Base-by-base conservation (phyloP, 1,140 invertebrate genomes). In the Drosophila bocki region DNA sequence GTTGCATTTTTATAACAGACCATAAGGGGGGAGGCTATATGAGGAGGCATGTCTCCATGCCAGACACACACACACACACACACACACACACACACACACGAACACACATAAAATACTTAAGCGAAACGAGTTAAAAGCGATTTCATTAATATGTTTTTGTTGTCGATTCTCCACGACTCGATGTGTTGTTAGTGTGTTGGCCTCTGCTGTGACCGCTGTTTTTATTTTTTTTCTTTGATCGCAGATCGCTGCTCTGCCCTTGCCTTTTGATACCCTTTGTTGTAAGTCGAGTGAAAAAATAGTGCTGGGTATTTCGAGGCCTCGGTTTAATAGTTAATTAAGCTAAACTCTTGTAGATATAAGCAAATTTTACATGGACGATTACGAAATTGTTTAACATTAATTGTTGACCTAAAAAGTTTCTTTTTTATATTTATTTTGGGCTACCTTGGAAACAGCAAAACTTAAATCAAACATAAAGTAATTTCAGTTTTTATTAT, bases 51-150 rank as follows among this genome's bases (percentile, higher is more conserved):
- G 75, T 77, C 71, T 75, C 61, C 74, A 77, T 51, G 71, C 42
- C 51, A 58, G 32, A 35, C 56, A 54, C 39, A 54, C 39, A 75
- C 58, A 32, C 42, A 62, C 58, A 32, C 50, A 62, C 39, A 2
- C 1, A 63, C 57, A 53, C 39, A 37, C 48, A 54, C 39, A 75
- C 58, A 32, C 42, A 62, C 58, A 32, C 50, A 62, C 39, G 22
- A 22, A 63, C 57, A 53, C 39, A 37, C 48, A 54, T 62, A 68
- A 87, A 70, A 88, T 88, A 87, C 83, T 87, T 88, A 70, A 87
- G 72, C 72, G 84, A 88, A 88, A 90, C 84, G 81, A 88, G 84
- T 88, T 90, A 90, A 88, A 90, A 88, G 87, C 84, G 85, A 78
- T 88, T 88, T 88, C 81, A 88, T 88, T 88, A 84, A 88, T 90